Conservation (phyloP, 2,888 invertebrate genomes). For the Epirrhoe tristata region DNA sequence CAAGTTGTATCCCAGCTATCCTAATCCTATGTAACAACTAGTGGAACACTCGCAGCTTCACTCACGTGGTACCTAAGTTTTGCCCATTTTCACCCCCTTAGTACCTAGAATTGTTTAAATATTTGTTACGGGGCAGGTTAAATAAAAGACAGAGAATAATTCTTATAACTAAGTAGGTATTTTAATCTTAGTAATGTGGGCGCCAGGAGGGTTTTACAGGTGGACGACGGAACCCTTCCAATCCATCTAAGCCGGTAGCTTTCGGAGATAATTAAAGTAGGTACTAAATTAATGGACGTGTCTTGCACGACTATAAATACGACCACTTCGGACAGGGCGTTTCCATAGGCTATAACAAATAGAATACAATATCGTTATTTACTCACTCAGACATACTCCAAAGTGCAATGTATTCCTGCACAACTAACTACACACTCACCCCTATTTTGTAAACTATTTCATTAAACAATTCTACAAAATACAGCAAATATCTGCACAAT, state of each 20-base stretch:
- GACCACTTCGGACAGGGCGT: neutral
- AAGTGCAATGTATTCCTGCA: neutral
- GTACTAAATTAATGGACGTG: neutral
- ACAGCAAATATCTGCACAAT: neutral
- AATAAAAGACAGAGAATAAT: neutral
- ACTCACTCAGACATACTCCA: neutral
- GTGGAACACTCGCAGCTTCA: no score
- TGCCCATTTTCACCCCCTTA: no score
- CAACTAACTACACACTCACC: neutral
- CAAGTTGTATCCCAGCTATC: no score
- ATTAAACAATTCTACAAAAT: neutral
- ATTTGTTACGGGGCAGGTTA: constrained; percentile 1
- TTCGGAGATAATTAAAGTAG: neutral
- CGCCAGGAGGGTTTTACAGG: constrained; percentile 9
- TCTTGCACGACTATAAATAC: neutral
- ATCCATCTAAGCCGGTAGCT: neutral
- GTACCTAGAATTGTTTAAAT: no score
- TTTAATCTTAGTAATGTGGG: neutral
- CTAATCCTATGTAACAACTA: no score
- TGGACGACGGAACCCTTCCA: constrained; percentile 1
- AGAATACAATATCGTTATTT: neutral
- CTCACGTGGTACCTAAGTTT: no score
- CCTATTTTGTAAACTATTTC: neutral
- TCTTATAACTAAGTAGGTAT: neutral
- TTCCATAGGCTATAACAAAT: neutral